Evolutionary conservation across 2,797 vertebrate species (phyloP).

Genomic region (Siniperca obscura): DNA sequence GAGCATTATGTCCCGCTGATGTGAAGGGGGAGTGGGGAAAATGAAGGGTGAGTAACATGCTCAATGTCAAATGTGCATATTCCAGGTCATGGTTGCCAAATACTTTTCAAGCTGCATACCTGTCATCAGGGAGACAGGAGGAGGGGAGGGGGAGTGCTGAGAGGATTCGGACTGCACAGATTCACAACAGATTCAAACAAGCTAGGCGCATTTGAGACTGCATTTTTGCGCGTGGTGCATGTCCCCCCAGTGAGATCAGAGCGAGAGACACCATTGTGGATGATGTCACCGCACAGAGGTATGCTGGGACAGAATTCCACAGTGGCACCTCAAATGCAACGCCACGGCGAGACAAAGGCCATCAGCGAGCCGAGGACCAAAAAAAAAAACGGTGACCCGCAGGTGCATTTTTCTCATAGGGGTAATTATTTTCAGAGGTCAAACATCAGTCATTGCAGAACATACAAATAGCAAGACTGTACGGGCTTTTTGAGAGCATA

Average conservation of each 20-base stretch:
- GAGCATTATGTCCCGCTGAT: slow-evolving; percentile 29
- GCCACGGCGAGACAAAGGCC: slow-evolving; percentile 41
- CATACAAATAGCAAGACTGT: slow-evolving; percentile 40
- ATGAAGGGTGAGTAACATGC: slow-evolving; percentile 59
- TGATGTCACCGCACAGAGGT: slow-evolving; percentile 67
- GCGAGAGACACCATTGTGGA: slow-evolving; percentile 16
- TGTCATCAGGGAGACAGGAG: slow-evolving; percentile 62
- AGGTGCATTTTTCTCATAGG: slow-evolving; percentile 50
- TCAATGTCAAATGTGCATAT: slow-evolving; percentile 76
- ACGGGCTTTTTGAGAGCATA: slow-evolving; percentile 23
- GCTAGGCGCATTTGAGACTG: slow-evolving; percentile 32
- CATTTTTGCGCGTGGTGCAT: slow-evolving; percentile 4
- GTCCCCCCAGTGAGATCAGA: slow-evolving; percentile 23
- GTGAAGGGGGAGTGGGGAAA: slow-evolving; percentile 28
- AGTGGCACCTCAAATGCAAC: slow-evolving; percentile 68
- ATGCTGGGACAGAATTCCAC: slow-evolving; percentile 68
- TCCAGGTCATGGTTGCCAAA: slow-evolving; percentile 73
- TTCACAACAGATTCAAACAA: slow-evolving; percentile 65
- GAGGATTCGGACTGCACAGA: slow-evolving; percentile 45
- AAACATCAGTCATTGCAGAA: slow-evolving; percentile 53
- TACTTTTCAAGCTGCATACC: slow-evolving; percentile 69
- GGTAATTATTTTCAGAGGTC: slow-evolving; percentile 61
- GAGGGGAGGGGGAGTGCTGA: slow-evolving; percentile 40
- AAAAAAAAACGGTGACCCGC: slow-evolving; percentile 31
- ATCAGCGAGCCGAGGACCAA: slow-evolving; percentile 16